Evolutionary conservation across 2,797 vertebrate species (phyloP).

Genomic region (Loris lydekkerianus): DNA sequence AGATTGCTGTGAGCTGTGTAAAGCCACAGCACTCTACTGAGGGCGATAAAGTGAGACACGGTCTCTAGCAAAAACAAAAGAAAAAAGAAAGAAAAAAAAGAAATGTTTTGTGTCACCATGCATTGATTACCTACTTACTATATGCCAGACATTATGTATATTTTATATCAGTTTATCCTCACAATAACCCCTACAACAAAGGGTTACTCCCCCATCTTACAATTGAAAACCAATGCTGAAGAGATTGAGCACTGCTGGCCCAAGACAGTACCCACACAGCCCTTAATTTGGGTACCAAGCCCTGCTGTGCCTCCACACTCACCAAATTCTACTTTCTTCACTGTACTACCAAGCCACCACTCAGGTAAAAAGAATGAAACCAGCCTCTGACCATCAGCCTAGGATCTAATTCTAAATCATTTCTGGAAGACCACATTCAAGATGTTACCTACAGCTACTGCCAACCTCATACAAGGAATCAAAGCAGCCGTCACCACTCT

Average conservation of each 20-base stretch:
- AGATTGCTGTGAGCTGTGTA: too few relatives aligned
- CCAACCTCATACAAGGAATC: neutral
- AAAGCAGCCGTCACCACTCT: neutral
- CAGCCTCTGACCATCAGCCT: neutral
- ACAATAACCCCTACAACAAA: neutral
- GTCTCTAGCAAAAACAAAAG: too few relatives aligned
- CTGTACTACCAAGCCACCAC: neutral
- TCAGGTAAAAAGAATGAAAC: neutral
- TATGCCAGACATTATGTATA: neutral
- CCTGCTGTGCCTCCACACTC: neutral
- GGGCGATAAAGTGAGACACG: too few relatives aligned
- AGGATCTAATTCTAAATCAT: neutral
- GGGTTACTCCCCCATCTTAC: neutral
- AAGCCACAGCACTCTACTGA: too few relatives aligned
- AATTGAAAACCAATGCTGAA: neutral
- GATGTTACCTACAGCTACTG: neutral
- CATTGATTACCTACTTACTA: constrained; percentile 45
- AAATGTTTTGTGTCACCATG: neutral
- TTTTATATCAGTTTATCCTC: constrained; percentile 9
- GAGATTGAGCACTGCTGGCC: neutral
- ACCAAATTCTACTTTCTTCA: neutral
- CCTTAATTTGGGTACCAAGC: neutral
- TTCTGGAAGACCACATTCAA: neutral
- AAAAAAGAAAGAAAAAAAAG: too few relatives aligned
- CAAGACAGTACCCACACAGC: neutral